Evolutionary conservation across 1,140 invertebrate genomes (phyloP).

Genomic region (Venturia canescens): DNA sequence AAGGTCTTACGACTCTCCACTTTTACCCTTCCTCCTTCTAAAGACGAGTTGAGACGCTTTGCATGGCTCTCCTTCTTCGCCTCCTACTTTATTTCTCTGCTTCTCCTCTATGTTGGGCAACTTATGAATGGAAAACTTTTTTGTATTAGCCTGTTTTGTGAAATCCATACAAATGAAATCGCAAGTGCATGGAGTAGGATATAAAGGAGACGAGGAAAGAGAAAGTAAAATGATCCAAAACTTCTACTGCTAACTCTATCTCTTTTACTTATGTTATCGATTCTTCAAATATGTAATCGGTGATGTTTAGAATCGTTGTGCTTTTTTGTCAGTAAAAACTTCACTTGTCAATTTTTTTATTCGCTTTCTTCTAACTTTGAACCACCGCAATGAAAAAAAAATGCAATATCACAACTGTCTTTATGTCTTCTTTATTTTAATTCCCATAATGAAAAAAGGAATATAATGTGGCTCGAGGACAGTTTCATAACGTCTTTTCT

Average conservation of each 20-base stretch:
- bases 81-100: background rate
- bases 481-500: background rate
- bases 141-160: conserved; percentile 35
- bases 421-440: too few relatives aligned
- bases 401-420: too few relatives aligned
- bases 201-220: too few relatives aligned
- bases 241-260: background rate
- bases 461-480: conserved; percentile 19
- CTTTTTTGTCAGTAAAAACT: too few relatives aligned
- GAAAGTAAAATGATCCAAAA: conserved; percentile 34
- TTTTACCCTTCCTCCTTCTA: conserved; percentile 1
- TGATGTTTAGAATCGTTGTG: conserved; percentile 36
- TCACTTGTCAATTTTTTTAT: too few relatives aligned
- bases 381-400: too few relatives aligned
- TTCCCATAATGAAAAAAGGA: background rate
- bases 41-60: background rate
- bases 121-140: conserved; percentile 6
- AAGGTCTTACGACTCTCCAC: conserved; percentile 28
- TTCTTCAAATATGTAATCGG: conserved; percentile 12
- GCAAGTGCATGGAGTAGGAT: too few relatives aligned
- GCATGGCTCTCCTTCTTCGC: background rate
- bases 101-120: too few relatives aligned
- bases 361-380: too few relatives aligned
- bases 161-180: background rate
- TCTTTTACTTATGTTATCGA: too few relatives aligned